These are phyloP conservation scores for Gobius niger DNA, from an alignment of 2,113 vertebrate genomes.

Conservation along the genomic window DNA sequence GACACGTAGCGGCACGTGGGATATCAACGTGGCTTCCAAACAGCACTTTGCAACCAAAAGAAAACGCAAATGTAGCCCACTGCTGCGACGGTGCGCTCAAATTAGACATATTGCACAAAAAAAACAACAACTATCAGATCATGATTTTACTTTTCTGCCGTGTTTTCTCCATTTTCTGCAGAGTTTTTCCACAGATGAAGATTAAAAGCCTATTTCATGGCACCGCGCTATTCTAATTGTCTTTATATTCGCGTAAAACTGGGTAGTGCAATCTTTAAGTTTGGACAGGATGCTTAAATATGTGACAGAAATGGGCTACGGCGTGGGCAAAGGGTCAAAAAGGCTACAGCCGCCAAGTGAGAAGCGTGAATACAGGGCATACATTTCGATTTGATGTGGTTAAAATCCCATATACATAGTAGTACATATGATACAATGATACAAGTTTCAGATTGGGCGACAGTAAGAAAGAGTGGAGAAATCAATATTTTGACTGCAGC, in stretches of 20 bases:
- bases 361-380: constrained; percentile 1
- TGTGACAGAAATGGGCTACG: constrained; percentile 4
- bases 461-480: background rate
- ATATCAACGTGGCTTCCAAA: constrained; percentile 55
- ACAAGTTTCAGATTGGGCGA: background rate
- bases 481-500: too few species aligned
- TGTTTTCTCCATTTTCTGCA: too few species aligned
- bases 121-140: background rate
- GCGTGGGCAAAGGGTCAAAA: background rate
- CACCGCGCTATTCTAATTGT: background rate
- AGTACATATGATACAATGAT: constrained; percentile 12
- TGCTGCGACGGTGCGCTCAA: constrained; percentile 58
- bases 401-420: constrained; percentile 13
- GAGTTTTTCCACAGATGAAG: background rate
- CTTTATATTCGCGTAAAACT: background rate
- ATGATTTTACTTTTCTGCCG: too few species aligned
- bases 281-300: background rate
- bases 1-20: constrained; percentile 27
- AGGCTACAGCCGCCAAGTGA: background rate
- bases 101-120: constrained; percentile 15
- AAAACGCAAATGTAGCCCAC: background rate
- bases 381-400: constrained; percentile 2
- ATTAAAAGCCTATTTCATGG: background rate
- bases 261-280: background rate
- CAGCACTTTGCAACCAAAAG: constrained; percentile 64